Base-by-base conservation (phyloP, 2,888 invertebrate species). In the Drosophila siamana region DNA sequence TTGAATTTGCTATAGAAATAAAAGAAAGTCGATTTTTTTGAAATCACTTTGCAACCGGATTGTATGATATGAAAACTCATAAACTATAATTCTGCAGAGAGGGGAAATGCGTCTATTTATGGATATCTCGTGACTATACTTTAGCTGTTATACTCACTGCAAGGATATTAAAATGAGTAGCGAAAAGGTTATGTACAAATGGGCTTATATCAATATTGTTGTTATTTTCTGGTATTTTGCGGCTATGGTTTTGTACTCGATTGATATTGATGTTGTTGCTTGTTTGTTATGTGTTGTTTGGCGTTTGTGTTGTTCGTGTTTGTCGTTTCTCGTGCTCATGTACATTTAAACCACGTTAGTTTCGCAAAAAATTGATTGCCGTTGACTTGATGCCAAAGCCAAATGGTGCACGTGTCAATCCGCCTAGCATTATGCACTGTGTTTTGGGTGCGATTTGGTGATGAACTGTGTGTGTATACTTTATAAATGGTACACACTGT, bases 311-410 rank as follows among this genome's bases (percentile, higher is more conserved):
- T 75, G 57, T 72, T 66, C 60, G 59, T 52, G 57, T 62, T 65
- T 30, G 55, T 55, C 65, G 70, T 55, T 60, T 33, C 52, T 66
- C 47, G 67, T 75, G 59, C 61, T 70, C 74, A 57, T 56, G 61
- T 78, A 66, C 48, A 62, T 76, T 68, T 71, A 62, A 72, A 69
- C 64, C 78, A 78, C 72, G 83, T 80, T 78, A 67, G 64, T 74
- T 74, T 68, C 73, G 74, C 65, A 81, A 78, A 78, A 78, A 86
- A 80, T 78, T 78, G 76, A 73, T 86, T 76, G 80, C 69, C 69
- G 72, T 69, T 74, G 69, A 76, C 74, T 69, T 65, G 67, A 63
- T 69, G 79, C 61, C 60, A 67, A 64, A 74, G 72, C 62, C 68
- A 70, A 74, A 80, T 48, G 57, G 65, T 69, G 67, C 73, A 60